Conservation (phyloP, 2,113 vertebrate species). For the Oncorhynchus keta region DNA sequence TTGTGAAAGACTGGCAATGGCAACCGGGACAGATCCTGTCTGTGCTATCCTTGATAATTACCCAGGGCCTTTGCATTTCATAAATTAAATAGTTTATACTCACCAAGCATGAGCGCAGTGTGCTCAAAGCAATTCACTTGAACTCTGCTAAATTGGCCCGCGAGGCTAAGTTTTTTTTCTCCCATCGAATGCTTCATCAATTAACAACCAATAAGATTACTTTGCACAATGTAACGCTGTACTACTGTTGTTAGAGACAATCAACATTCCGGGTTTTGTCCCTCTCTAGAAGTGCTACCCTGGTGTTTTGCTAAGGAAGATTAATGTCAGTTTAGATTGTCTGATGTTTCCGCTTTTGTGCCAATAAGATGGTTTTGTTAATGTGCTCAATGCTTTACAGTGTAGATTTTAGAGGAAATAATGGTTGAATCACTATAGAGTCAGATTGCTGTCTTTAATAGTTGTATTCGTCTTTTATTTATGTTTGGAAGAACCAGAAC, state of each 20-base stretch:
- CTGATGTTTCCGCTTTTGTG: constrained; percentile 39
- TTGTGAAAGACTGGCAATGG: constrained; percentile 50
- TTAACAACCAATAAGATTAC: constrained; percentile 60
- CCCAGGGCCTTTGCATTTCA: constrained; percentile 53
- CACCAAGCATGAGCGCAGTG: constrained; percentile 29
- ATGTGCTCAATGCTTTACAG: constrained; percentile 24
- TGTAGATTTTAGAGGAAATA: constrained; percentile 42
- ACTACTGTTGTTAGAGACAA: constrained; percentile 45
- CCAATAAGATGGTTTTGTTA: constrained; percentile 47
- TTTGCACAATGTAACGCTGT: constrained; percentile 56
- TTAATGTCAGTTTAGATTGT: constrained; percentile 60
- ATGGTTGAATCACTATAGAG: constrained; percentile 37
- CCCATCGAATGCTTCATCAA: constrained; percentile 65
- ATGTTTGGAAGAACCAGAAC: constrained; percentile 51
- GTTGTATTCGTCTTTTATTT: constrained; percentile 35
- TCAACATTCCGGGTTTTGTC: constrained; percentile 43
- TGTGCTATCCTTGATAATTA: constrained; percentile 55
- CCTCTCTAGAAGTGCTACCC: constrained; percentile 35
- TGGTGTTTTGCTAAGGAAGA: constrained; percentile 60
- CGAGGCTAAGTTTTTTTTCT: constrained; percentile 59
- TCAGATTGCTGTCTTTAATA: constrained; percentile 33
- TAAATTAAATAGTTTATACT: constrained; percentile 29
- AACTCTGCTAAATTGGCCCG: constrained; percentile 46
- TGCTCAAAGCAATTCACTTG: constrained; percentile 41
- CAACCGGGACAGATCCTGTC: constrained; percentile 43